These are phyloP conservation scores for Rattus norvegicus DNA, from an alignment of 2,113 vertebrate species.

Conservation along the genomic window GRCr8 NC_086039.1:45023001-45023500, in stretches of 20 bases:
- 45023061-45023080: neutral
- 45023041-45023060: neutral
- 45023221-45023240: neutral
- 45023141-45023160: neutral
- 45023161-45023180: neutral
- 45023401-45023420: too few relatives aligned
- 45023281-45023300: neutral
- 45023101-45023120: neutral
- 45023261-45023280: neutral
- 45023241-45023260: neutral
- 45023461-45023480: too few relatives aligned
- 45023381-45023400: too few relatives aligned
- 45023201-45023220: neutral
- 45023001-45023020: neutral
- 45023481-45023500: too few relatives aligned
- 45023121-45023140: neutral
- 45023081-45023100: neutral
- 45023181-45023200: neutral
- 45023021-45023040: neutral
- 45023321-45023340: neutral
- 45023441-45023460: too few relatives aligned
- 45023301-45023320: neutral
- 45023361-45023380: neutral
- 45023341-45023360: neutral
- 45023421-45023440: too few relatives aligned